These are phyloP conservation scores for Ligdia adustata DNA, from an alignment of 2,888 invertebrate species.

Conservation along the genomic window DNA sequence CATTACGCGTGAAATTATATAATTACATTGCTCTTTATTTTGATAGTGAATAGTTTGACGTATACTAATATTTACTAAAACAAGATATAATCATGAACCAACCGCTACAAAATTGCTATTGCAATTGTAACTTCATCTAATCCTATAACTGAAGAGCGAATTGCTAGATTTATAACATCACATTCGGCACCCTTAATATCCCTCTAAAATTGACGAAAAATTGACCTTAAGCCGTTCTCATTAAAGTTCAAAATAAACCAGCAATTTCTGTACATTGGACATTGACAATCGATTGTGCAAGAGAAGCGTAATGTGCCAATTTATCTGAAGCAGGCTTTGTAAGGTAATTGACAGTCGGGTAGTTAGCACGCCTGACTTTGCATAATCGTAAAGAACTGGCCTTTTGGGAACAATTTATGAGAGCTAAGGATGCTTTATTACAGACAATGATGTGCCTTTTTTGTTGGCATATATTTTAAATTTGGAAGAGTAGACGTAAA, in stretches of 20 bases:
- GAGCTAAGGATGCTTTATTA: conserved; percentile 15
- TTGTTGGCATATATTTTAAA: not conserved
- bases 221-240: not conserved
- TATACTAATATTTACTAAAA: too few species aligned
- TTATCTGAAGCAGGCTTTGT: conserved; percentile 12
- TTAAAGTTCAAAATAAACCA: not conserved
- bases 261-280: not conserved
- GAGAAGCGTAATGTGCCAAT: conserved; percentile 18
- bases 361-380: conserved; percentile 22
- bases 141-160: not conserved
- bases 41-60: too few species aligned
- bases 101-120: too few species aligned
- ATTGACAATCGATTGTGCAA: conserved; percentile 17
- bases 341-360: conserved; percentile 8
- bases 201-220: not conserved
- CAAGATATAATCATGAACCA: too few species aligned
- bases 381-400: conserved; percentile 27
- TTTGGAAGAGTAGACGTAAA: too few species aligned
- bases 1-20: too few species aligned
- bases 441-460: conserved; percentile 9
- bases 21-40: too few species aligned
- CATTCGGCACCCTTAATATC: conserved; percentile 4
- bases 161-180: conserved; percentile 5
- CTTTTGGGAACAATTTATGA: conserved; percentile 13
- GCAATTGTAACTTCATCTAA: not conserved